A percentile compares a stretch with the other conserved stretches of the same genome.
Evolutionary conservation across 2,113 vertebrate genomes (phyloP).

Genomic region (Rhinoptilus africanus): DNA sequence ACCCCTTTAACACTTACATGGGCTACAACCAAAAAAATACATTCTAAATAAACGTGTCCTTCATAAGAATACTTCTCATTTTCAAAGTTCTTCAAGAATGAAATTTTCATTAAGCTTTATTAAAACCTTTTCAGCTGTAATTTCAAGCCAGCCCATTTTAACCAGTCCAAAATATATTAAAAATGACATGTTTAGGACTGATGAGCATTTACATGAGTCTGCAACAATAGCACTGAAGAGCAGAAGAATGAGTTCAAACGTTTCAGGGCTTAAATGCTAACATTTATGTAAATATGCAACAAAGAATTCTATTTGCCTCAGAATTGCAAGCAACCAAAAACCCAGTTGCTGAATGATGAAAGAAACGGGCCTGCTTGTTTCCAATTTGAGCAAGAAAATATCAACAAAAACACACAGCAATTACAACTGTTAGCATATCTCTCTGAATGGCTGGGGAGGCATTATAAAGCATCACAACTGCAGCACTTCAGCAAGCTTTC

Average conservation of each 20-base stretch:
- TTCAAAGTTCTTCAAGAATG: not conserved
- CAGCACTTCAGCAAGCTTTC: not conserved
- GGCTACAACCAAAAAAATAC: not conserved
- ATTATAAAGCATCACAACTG: not conserved
- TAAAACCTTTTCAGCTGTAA: not conserved
- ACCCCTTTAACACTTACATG: rapidly evolving
- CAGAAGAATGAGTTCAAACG: not conserved
- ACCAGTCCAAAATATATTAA: not conserved
- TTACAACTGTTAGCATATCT: constrained; percentile 1
- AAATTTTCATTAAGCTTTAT: not conserved
- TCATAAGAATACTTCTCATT: not conserved
- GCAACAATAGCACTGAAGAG: not conserved
- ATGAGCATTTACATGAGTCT: not conserved
- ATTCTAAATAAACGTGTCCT: not conserved
- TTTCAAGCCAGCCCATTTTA: not conserved
- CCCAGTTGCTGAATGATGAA: not conserved
- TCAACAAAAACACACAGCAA: constrained; percentile 12
- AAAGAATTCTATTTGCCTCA: constrained; percentile 15
- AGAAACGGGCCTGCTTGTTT: constrained; percentile 13
- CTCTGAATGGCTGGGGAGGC: not conserved
- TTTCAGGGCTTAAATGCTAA: not conserved
- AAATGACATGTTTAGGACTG: not conserved
- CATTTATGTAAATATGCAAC: not conserved
- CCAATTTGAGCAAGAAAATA: not conserved
- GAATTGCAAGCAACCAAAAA: not conserved